Evolutionary conservation across 2,113 vertebrate genomes (phyloP).

Genomic region (Catagonus wagneri): DNA sequence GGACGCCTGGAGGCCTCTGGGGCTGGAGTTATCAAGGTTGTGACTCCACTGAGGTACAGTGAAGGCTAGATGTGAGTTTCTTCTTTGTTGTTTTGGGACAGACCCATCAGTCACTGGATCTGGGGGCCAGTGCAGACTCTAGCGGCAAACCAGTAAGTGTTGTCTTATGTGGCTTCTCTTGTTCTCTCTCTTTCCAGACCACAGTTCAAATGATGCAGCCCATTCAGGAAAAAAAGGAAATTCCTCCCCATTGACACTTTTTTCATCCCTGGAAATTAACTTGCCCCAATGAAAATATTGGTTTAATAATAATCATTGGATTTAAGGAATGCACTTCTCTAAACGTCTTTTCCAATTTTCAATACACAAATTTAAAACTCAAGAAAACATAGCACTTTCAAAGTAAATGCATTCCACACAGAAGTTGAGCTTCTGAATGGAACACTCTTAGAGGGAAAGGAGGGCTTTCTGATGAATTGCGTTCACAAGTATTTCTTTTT

Average conservation of each 20-base stretch:
- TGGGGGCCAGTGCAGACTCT: neutral
- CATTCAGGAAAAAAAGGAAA: constrained; percentile 16
- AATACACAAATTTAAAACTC: constrained; percentile 17
- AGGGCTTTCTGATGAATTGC: neutral
- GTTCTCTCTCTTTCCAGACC: neutral
- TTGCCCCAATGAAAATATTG: neutral
- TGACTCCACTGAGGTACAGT: neutral
- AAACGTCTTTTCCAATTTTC: constrained; percentile 22
- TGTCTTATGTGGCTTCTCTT: constrained; percentile 1
- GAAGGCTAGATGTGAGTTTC: neutral
- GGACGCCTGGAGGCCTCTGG: neutral
- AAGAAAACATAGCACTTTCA: neutral
- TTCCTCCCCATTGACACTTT: neutral
- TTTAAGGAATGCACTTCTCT: neutral
- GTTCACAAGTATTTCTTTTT: neutral
- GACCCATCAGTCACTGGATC: neutral
- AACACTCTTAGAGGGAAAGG: neutral
- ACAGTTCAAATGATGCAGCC: neutral
- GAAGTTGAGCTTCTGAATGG: constrained; percentile 5
- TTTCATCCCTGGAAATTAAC: neutral
- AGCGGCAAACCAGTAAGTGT: neutral
- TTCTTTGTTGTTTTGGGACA: neutral
- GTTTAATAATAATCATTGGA: neutral
- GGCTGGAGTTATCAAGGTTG: neutral
- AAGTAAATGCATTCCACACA: neutral